A percentile compares a stretch with the other conserved stretches of the same genome.
Conservation (phyloP, 2,797 vertebrate species). For the Sphaeramia orbicularis region DNA sequence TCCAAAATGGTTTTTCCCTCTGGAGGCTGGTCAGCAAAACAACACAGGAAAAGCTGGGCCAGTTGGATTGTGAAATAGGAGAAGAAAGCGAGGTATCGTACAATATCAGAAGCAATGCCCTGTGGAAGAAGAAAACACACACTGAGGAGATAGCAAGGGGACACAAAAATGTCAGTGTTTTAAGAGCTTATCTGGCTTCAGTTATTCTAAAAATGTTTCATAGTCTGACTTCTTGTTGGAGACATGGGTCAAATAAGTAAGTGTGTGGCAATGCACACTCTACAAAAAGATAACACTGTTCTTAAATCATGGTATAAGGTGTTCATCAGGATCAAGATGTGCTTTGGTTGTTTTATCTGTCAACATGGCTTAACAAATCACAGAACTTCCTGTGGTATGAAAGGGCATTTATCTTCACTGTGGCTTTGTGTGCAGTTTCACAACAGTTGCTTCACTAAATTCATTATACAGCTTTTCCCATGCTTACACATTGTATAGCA, state of each 20-base stretch:
- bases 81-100: constrained; percentile 88
- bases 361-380: constrained; percentile 53
- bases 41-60: constrained; percentile 90
- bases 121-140: constrained; percentile 65
- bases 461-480: constrained; percentile 45
- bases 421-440: constrained; percentile 57
- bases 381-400: constrained; percentile 60
- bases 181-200: constrained; percentile 28
- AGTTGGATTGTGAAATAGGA: constrained; percentile 88
- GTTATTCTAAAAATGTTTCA: constrained; percentile 23
- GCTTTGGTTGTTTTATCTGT: constrained; percentile 39
- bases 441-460: constrained; percentile 29
- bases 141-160: background rate
- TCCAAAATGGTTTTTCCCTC: constrained; percentile 80
- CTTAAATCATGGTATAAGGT: constrained; percentile 18
- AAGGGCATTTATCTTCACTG: constrained; percentile 35
- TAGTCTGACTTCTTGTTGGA: constrained; percentile 30
- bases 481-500: constrained; percentile 57
- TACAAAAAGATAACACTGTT: constrained; percentile 40
- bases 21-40: constrained; percentile 89
- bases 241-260: constrained; percentile 34
- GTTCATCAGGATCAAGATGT: constrained; percentile 24
- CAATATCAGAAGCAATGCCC: constrained; percentile 86
- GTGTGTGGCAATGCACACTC: constrained; percentile 14
- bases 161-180: constrained; percentile 6